These are phyloP conservation scores for Teleogryllus occipitalis DNA, from an alignment of 1,140 invertebrate genomes.

Conservation along the genomic window DNA sequence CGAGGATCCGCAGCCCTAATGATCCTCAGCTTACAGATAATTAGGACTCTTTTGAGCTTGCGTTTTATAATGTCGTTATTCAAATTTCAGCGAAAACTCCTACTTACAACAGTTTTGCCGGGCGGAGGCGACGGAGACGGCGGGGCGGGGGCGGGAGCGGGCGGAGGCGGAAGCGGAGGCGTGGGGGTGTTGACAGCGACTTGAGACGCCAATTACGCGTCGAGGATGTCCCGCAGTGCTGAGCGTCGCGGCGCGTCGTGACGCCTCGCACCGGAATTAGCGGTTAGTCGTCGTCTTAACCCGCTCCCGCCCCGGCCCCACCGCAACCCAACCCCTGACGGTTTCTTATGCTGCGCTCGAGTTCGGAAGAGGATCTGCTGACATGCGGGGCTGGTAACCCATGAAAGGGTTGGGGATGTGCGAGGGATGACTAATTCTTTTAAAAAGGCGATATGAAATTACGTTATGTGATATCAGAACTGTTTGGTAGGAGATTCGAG, in stretches of 20 bases:
- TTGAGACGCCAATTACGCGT: neutral
- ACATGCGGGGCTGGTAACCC: too few species aligned
- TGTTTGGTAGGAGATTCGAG: too few species aligned
- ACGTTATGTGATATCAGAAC: too few species aligned
- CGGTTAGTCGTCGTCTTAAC: neutral
- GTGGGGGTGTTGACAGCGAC: neutral
- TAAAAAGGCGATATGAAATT: too few species aligned
- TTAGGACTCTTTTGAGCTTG: slow-evolving; percentile 4
- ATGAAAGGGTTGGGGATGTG: too few species aligned
- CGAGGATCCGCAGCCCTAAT: neutral
- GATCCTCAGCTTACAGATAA: slow-evolving; percentile 4
- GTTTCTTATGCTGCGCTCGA: too few species aligned
- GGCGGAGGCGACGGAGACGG: neutral
- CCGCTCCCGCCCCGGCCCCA: too few species aligned
- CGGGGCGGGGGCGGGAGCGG: too few species aligned
- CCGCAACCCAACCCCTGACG: too few species aligned
- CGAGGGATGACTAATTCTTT: too few species aligned
- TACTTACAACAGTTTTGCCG: slow-evolving; percentile 1
- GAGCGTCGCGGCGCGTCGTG: neutral
- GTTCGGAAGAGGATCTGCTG: too few species aligned
- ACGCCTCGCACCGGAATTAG: neutral
- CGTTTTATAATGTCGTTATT: slow-evolving; percentile 5
- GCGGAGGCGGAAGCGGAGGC: too few species aligned
- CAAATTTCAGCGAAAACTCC: slow-evolving; percentile 4
- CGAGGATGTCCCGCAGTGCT: neutral